Evolutionary conservation across 2,797 vertebrate genomes (phyloP).

Genomic region (Sebastes variabilis): DNA sequence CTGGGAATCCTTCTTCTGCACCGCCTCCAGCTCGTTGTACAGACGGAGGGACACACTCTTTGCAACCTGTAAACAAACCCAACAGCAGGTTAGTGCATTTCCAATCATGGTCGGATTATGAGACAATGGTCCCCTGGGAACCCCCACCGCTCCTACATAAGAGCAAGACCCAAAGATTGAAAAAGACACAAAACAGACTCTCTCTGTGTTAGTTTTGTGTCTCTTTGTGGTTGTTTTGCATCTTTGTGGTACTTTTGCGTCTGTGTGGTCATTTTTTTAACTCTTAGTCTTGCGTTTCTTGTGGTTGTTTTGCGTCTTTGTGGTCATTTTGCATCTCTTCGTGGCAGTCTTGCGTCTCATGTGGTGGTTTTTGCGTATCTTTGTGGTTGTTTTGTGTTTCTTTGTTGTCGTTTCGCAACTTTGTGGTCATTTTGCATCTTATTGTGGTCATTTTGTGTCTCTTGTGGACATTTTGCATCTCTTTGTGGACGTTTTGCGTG

Average conservation of each 20-base stretch:
- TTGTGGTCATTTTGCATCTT: neutral
- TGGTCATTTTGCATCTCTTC: too few relatives aligned
- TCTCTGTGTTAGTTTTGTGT: neutral
- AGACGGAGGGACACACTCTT: conserved; percentile 95
- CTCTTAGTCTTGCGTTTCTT: neutral
- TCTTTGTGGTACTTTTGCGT: too few relatives aligned
- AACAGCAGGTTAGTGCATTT: neutral
- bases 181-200: neutral
- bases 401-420: too few relatives aligned
- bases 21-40: conserved; percentile 90
- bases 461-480: too few relatives aligned
- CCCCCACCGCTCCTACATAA: neutral
- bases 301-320: too few relatives aligned
- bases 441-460: too few relatives aligned
- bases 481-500: too few relatives aligned
- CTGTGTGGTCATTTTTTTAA: too few relatives aligned
- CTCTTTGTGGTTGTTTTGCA: too few relatives aligned
- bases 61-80: conserved; percentile 85
- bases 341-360: too few relatives aligned
- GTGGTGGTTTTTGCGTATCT: too few relatives aligned
- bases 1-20: conserved; percentile 90
- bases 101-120: neutral
- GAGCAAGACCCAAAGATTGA: neutral
- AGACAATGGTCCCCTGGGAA: neutral
- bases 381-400: too few relatives aligned